phyloP scores from a whole-genome alignment of 2,888 invertebrate species.

The Thereva nobilitata region DNA sequence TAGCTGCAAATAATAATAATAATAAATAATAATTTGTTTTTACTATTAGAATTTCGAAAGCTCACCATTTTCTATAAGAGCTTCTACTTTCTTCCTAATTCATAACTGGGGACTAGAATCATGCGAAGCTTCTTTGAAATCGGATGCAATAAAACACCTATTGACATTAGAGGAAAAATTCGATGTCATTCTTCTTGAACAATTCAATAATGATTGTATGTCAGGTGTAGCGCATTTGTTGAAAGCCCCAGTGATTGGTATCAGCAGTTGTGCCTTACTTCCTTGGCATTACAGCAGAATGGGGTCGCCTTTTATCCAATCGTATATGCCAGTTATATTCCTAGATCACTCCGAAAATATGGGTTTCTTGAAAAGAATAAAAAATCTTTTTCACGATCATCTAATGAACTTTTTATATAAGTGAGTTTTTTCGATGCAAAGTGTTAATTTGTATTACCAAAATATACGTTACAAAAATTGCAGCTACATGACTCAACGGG shows the following conservation, averaged over 20 bases:
- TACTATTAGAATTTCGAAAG: constrained; percentile 51
- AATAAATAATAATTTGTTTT: too few relatives aligned
- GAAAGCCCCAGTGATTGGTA: constrained; percentile 64
- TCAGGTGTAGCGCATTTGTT: constrained; percentile 68
- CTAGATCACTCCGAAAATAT: constrained; percentile 59
- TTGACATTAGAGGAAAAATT: constrained; percentile 60
- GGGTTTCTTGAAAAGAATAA: constrained; percentile 57
- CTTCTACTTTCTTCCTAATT: constrained; percentile 53
- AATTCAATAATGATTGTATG: constrained; percentile 74
- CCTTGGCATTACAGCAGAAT: constrained; percentile 66
- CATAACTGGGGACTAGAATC: constrained; percentile 53
- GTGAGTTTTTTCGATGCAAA: constrained; percentile 36
- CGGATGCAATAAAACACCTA: constrained; percentile 54
- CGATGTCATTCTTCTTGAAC: constrained; percentile 71
- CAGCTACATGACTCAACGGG: constrained; percentile 41
- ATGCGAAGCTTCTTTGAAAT: constrained; percentile 53
- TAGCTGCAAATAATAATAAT: too few relatives aligned
- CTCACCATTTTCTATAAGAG: constrained; percentile 50
- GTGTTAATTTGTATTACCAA: background rate
- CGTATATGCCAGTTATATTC: constrained; percentile 63
- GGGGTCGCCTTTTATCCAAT: constrained; percentile 64
- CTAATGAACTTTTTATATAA: constrained; percentile 50
- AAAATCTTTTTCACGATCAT: constrained; percentile 57
- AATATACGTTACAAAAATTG: background rate
- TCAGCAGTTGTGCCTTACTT: constrained; percentile 64